phyloP scores from a whole-genome alignment of 2,888 invertebrate genomes.

The Hymenopus coronatus region DNA sequence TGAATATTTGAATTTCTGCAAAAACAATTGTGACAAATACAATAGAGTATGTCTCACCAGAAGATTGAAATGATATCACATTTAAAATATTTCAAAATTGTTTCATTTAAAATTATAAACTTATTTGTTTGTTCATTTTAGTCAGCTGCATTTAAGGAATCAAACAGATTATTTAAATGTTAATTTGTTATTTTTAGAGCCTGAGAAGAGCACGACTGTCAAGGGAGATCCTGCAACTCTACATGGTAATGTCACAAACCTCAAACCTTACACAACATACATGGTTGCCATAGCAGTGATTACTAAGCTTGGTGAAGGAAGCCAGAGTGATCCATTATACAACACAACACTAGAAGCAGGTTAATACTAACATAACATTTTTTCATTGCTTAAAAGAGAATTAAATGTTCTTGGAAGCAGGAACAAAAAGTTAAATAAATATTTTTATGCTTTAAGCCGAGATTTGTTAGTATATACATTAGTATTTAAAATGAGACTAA shows the following conservation, averaged over 20 bases:
- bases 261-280: constrained; percentile 75
- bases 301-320: constrained; percentile 52
- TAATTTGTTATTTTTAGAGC: background rate
- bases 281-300: constrained; percentile 65
- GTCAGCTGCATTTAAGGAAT: too few relatives aligned
- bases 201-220: constrained; percentile 41
- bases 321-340: constrained; percentile 57
- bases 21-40: too few relatives aligned
- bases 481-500: background rate
- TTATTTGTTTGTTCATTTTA: too few relatives aligned
- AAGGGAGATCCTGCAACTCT: constrained; percentile 25
- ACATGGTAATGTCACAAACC: constrained; percentile 44
- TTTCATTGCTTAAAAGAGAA: background rate
- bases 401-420: background rate
- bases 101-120: too few relatives aligned
- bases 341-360: constrained; percentile 70
- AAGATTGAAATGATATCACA: too few relatives aligned
- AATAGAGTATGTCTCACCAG: too few relatives aligned
- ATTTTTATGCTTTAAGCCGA: too few relatives aligned
- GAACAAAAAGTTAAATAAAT: background rate
- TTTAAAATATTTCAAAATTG: too few relatives aligned
- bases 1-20: too few relatives aligned
- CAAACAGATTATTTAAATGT: too few relatives aligned
- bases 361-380: constrained; percentile 40
- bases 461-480: background rate